phyloP scores from a whole-genome alignment of 2,888 invertebrate genomes.

The Thymelicus acteon region DNA sequence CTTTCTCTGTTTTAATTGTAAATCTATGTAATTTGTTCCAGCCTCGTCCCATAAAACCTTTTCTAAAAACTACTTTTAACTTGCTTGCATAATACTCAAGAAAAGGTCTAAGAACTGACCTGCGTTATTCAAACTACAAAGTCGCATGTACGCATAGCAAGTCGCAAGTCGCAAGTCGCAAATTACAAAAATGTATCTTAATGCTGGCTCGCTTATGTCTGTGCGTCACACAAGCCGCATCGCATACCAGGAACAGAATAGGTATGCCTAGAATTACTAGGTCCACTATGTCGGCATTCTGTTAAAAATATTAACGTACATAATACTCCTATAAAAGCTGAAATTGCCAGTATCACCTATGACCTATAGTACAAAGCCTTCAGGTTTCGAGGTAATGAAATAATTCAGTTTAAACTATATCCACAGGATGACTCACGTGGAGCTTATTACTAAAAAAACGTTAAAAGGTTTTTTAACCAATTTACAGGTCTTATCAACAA shows the following conservation, averaged over 20 bases:
- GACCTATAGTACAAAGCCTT: constrained; percentile 22
- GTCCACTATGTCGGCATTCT: constrained; percentile 1
- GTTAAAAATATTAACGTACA: constrained; percentile 24
- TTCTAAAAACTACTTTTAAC: too few relatives aligned
- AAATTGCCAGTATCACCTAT: constrained; percentile 25
- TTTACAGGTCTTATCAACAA: too few relatives aligned
- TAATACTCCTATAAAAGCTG: constrained; percentile 22
- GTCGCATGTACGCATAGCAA: too few relatives aligned
- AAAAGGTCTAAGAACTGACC: too few relatives aligned
- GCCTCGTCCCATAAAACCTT: too few relatives aligned
- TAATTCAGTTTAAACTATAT: constrained; percentile 13
- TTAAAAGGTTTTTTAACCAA: too few relatives aligned
- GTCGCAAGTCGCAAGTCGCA: constrained; percentile 2
- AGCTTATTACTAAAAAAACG: background rate
- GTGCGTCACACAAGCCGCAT: constrained; percentile 18
- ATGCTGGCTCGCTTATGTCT: constrained; percentile 11
- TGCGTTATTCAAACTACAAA: too few relatives aligned
- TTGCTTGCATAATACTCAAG: too few relatives aligned
- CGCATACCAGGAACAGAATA: constrained; percentile 21
- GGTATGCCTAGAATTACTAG: constrained; percentile 27
- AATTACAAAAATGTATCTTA: background rate
- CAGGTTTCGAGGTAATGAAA: constrained; percentile 22
- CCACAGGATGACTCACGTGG: constrained; percentile 16
- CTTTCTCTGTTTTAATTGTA: too few relatives aligned
- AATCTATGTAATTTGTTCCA: too few relatives aligned